Base-by-base conservation (phyloP, 2,888 invertebrate genomes). In the Cecidostiba fungosa region DNA sequence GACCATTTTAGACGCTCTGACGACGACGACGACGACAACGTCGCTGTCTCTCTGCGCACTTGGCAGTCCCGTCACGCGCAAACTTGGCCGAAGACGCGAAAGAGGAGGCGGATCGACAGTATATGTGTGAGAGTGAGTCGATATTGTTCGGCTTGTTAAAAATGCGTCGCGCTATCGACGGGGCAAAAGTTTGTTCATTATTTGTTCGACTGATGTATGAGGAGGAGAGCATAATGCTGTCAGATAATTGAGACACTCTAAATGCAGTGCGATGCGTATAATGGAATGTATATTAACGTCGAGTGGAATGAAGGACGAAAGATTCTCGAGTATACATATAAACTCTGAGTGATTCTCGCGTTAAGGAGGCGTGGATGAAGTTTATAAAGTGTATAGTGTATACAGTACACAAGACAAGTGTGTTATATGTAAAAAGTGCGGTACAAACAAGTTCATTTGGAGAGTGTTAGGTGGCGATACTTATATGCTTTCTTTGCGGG, bases 21-120 rank as follows among this genome's bases (percentile, higher is more conserved):
- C 59, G 43, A 59, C 32, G 72, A 16, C 26, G 47, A 66, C n/a
- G n/a, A n/a, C n/a, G n/a, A n/a, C n/a, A n/a, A n/a, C 77, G 59
- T 47, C 54, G 26, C 54, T 70, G 16, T 39, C 50, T 26, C 50
- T 43, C 62, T 79, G 76, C 74, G 85, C 86, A 82, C 84, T 86
- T 86, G 86, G 84, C 86, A 86, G 43, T 70, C 76, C 6, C 79
- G 69, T 73, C 78, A 78, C 77, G 86, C 77, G 78, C 72, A 86
- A 83, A 86, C 74, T 82, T 76, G 86, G 82, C 77, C 74, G 36
- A 36, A 59, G 70, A 59, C 32, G 59, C n/a, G 70, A 70, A 70
- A 32, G 70, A 70, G 70, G n/a, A 70, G 70, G n/a, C 36, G 32
- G 23, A 10, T n/a, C n/a, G 43, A 39, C n/a, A 36, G 70, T 32